These are phyloP conservation scores for Leucophenga montana DNA, from an alignment of 2,888 invertebrate species.

Conservation along the genomic window DNA sequence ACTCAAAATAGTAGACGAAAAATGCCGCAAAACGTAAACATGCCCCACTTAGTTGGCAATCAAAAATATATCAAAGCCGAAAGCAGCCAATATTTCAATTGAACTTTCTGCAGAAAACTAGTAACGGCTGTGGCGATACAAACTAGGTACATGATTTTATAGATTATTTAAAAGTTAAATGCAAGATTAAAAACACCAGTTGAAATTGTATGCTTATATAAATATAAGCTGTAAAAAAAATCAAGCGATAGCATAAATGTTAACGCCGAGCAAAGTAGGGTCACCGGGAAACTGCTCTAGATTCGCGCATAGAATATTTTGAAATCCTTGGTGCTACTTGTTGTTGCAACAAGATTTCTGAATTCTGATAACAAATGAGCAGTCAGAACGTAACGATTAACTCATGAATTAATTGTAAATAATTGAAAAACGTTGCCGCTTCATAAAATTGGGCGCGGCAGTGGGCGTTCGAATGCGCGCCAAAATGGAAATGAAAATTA, in stretches of 20 bases:
- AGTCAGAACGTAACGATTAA: no score
- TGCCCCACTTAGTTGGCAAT: constrained; percentile 63
- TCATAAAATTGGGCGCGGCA: constrained; percentile 45
- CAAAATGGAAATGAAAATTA: constrained; percentile 54
- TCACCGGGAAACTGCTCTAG: neutral
- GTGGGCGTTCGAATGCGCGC: constrained; percentile 19
- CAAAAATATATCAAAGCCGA: constrained; percentile 48
- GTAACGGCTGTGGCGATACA: no score
- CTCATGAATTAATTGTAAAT: constrained; percentile 35
- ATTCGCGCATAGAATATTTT: neutral
- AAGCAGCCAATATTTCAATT: constrained; percentile 54
- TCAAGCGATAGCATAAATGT: no score
- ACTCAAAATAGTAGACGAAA: constrained; percentile 25
- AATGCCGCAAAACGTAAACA: constrained; percentile 63
- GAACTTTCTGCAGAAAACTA: constrained; percentile 57
- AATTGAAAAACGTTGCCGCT: constrained; percentile 37
- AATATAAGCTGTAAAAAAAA: no score
- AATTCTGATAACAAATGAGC: constrained; percentile 18
- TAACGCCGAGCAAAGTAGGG: neutral
- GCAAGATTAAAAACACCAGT: no score
- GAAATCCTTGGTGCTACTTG: neutral
- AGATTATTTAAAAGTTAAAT: no score
- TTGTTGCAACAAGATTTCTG: constrained; percentile 3
- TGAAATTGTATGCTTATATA: no score
- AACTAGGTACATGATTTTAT: no score